Conservation (phyloP, 2,888 invertebrate species). For the Mimumesa dahlbomi region DNA sequence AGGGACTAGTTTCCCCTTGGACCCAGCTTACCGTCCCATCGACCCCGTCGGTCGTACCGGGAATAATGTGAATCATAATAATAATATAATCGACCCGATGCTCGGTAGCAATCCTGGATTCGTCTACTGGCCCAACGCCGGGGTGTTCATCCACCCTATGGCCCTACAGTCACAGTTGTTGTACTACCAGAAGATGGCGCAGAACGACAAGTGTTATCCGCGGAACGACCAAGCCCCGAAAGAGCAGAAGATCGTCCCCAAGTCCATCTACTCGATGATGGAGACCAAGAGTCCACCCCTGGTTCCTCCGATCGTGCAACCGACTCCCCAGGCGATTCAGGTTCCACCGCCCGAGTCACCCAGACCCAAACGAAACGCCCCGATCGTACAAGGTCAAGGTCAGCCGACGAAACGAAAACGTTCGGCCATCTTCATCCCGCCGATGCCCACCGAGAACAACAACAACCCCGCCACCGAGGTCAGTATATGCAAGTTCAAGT, state of each 20-base stretch:
- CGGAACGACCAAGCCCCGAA: constrained; percentile 62
- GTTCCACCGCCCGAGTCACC: constrained; percentile 67
- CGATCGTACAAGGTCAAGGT: constrained; percentile 71
- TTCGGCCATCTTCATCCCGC: constrained; percentile 92
- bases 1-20: constrained; percentile 68
- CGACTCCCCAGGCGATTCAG: constrained; percentile 59
- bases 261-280: constrained; percentile 78
- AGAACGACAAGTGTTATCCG: constrained; percentile 78
- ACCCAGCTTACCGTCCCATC: constrained; percentile 31
- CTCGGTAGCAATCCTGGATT: constrained; percentile 80
- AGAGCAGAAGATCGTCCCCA: constrained; percentile 78
- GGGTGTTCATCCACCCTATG: constrained; percentile 88
- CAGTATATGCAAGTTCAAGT: constrained; percentile 96
- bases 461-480: constrained; percentile 91
- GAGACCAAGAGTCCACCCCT: constrained; percentile 67
- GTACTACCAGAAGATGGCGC: constrained; percentile 88
- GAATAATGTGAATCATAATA: constrained; percentile 70
- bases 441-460: constrained; percentile 87
- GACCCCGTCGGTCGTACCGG: constrained; percentile 57
- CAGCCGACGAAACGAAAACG: constrained; percentile 87
- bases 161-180: constrained; percentile 87
- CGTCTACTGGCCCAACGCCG: constrained; percentile 87
- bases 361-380: constrained; percentile 81
- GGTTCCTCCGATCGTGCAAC: constrained; percentile 69
- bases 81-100: constrained; percentile 81